Conservation (phyloP, 2,113 vertebrate species). For the Sphaerodactylus townsendi region DNA sequence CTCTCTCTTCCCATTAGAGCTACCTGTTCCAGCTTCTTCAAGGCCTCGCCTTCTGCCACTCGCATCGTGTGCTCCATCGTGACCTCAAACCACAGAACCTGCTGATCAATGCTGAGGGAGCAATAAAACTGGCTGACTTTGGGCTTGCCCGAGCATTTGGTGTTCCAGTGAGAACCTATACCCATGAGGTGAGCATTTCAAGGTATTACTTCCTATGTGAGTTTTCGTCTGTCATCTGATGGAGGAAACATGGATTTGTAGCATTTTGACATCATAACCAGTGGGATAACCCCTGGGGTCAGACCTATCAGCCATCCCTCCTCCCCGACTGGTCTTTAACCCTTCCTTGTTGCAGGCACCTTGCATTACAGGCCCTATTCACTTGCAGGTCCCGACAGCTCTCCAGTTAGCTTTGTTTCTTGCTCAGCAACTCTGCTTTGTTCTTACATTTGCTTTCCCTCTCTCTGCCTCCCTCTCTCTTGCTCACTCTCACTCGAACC, state of each 20-base stretch:
- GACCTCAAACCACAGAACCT: slow-evolving; percentile 96
- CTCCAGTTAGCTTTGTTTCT: no score
- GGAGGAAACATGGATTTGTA: background rate
- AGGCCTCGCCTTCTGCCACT: slow-evolving; percentile 94
- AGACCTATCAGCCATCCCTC: no score
- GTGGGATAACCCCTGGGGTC: no score
- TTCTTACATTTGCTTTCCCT: no score
- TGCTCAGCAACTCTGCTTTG: no score
- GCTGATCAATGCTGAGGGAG: slow-evolving; percentile 91
- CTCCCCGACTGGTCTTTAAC: no score
- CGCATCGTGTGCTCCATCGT: slow-evolving; percentile 91
- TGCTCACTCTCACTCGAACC: no score
- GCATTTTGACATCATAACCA: background rate
- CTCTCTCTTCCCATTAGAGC: slow-evolving; percentile 81
- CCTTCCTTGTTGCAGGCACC: no score
- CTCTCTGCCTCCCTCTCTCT: no score
- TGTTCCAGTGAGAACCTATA: slow-evolving; percentile 94
- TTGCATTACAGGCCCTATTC: no score
- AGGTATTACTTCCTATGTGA: background rate
- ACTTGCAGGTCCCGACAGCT: no score
- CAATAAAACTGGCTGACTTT: slow-evolving; percentile 97
- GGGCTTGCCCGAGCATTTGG: slow-evolving; percentile 93
- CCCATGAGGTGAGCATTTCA: slow-evolving; percentile 83
- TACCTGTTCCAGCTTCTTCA: slow-evolving; percentile 96
- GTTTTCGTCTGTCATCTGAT: background rate